Base-by-base conservation (phyloP, 2,797 vertebrate species). In the Malurus splendens region DNA sequence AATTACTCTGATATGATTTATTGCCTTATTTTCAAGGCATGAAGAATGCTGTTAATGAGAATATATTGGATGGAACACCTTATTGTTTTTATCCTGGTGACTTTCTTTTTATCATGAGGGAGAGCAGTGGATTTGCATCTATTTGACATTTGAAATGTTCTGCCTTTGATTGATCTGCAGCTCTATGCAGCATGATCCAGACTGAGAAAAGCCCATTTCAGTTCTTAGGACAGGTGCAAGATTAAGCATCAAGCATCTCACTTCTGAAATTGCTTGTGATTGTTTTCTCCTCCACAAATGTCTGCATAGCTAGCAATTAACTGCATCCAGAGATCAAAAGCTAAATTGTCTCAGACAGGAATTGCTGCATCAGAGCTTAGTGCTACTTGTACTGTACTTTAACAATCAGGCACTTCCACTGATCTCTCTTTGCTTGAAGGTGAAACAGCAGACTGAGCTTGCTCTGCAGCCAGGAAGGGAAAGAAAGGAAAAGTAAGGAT, bases 181-280 rank as follows among this genome's bases (percentile, higher is more conserved):
- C 18, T 32, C 18, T 57, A n/a, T 75, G 61, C 38, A 51, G 27
- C n/a, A 14, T 56, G 54, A 79, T 83, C 66, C 72, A 51, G 48
- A 54, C 59, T 86, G 89, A 59, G 82, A 85, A 85, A 73, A 82
- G 72, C 36, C 65, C 48, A 15, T 93, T 74, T 68, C 44, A 83
- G 28, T 83, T 96, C 75, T 90, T 81, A 90, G 90, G 96, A 93
- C 86, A 95, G 92, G 87, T 94, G 94, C 66, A 82, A 96, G 91
- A 94, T 93, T 89, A 95, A 90, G 56, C 91, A 84, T 85, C 86
- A 94, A 89, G 85, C 81, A 57, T 90, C 92, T 92, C 33, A 22
- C 85, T 95, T 75, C 45, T 75, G 45, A 90, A 93, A 90, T 82
- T 28, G 32, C 81, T 73, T 80, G 60, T 64, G 41, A 93, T 87